Conservation (phyloP, 2,113 vertebrate genomes). For the Tetrao urogallus region DNA sequence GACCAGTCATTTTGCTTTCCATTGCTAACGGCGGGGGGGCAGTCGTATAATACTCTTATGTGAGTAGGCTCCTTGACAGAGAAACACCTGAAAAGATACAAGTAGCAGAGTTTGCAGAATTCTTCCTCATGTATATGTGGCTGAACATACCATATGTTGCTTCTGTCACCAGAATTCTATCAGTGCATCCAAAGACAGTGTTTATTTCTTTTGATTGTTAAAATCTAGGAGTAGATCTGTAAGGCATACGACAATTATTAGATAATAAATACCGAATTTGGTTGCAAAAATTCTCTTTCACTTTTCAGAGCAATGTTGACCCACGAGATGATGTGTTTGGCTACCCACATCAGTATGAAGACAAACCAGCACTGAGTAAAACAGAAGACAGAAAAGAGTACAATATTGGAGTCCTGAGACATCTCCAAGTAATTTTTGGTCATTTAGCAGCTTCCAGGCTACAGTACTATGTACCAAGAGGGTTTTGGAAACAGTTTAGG, state of each 20-base stretch:
- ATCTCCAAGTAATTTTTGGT: constrained; percentile 98
- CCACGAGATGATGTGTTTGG: constrained; percentile 98
- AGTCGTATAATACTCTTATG: neutral
- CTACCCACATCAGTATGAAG: constrained; percentile 97
- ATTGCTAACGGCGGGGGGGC: neutral
- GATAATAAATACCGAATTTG: neutral
- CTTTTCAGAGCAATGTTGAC: constrained; percentile 93
- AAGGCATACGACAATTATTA: neutral
- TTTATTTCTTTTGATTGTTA: neutral
- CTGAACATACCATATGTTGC: neutral
- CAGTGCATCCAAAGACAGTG: neutral
- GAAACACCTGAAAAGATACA: neutral
- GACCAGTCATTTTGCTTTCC: neutral
- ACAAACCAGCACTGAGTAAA: constrained; percentile 93
- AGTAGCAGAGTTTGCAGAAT: neutral
- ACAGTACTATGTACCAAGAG: constrained; percentile 97
- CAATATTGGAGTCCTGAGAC: constrained; percentile 98
- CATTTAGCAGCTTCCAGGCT: constrained; percentile 96
- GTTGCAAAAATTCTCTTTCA: neutral
- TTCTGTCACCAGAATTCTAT: neutral
- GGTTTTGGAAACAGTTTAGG: constrained; percentile 99
- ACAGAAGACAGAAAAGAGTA: constrained; percentile 98
- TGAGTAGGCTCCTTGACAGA: neutral
- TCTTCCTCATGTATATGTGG: fast-evolving
- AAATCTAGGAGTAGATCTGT: neutral